A percentile compares a stretch with the other conserved stretches of the same genome.
These are phyloP conservation scores for Myocastor coypus DNA, from an alignment of 2,113 vertebrate genomes.

Conservation along the genomic window DNA sequence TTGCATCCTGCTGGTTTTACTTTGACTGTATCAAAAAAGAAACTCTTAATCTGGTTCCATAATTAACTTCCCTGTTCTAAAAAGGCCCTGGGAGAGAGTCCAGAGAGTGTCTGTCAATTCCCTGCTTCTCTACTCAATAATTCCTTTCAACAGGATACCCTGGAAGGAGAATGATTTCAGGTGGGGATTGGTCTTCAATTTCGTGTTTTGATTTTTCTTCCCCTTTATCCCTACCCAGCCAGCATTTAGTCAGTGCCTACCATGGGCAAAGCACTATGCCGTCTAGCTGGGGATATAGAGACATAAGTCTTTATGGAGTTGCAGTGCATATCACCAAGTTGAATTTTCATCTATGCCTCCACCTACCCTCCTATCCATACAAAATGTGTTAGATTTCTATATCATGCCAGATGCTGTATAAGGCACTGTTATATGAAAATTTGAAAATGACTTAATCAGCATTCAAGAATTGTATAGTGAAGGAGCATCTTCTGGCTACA, in stretches of 20 bases:
- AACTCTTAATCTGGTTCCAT: constrained; percentile 82
- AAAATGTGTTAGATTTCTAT: not conserved
- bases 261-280: not conserved
- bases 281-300: not conserved
- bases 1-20: constrained; percentile 80
- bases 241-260: not conserved
- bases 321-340: not conserved
- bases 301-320: not conserved
- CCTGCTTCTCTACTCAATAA: constrained; percentile 62
- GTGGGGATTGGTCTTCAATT: constrained; percentile 55
- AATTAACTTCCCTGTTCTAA: constrained; percentile 83
- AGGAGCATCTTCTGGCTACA: not conserved
- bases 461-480: constrained; percentile 23
- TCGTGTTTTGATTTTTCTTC: not conserved
- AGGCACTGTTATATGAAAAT: not conserved
- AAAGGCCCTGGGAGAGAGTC: constrained; percentile 80
- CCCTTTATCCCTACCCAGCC: not conserved
- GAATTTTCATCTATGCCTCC: not conserved
- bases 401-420: not conserved
- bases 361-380: not conserved
- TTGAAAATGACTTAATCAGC: not conserved
- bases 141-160: constrained; percentile 51
- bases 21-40: constrained; percentile 76
- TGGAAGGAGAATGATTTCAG: constrained; percentile 50
- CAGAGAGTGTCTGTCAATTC: constrained; percentile 73